phyloP scores from a whole-genome alignment of 2,888 invertebrate genomes.

The Ferrisia virgata region DNA sequence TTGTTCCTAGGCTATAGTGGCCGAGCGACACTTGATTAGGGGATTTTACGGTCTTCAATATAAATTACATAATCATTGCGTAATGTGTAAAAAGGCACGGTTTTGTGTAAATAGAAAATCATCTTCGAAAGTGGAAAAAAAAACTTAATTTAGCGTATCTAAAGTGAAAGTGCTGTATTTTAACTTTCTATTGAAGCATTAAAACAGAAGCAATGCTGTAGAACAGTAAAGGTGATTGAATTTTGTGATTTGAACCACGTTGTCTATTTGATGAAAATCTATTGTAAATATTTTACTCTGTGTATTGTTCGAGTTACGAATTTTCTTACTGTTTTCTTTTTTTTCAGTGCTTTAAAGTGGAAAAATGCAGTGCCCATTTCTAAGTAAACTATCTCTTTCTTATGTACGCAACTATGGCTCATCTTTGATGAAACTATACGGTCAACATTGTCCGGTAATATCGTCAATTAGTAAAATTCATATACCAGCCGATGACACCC shows the following conservation, averaged over 20 bases:
- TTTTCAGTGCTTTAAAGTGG: neutral
- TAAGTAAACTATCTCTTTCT: constrained; percentile 72
- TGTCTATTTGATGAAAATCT: too few relatives aligned
- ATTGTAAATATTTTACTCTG: too few relatives aligned
- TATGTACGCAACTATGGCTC: constrained; percentile 80
- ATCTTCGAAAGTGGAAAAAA: neutral
- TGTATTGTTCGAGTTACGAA: neutral
- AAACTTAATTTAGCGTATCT: neutral
- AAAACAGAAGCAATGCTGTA: too few relatives aligned
- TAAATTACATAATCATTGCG: neutral
- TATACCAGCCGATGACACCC: constrained; percentile 44
- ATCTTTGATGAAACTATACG: constrained; percentile 72
- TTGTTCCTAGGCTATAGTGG: neutral
- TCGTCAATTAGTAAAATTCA: constrained; percentile 57
- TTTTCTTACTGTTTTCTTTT: constrained; percentile 25
- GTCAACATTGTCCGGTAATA: constrained; percentile 75
- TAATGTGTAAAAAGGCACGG: neutral
- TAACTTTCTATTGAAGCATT: neutral
- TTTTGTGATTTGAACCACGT: neutral
- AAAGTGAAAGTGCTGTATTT: neutral
- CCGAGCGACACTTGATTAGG: too few relatives aligned
- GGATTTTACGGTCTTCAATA: neutral
- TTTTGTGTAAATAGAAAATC: neutral
- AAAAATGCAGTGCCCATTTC: constrained; percentile 88
- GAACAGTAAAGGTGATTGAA: neutral